Evolutionary conservation across 2,797 vertebrate genomes (phyloP), one percentile per base, ranked within the genome.

Genomic region (Galaxias olidus): DNA sequence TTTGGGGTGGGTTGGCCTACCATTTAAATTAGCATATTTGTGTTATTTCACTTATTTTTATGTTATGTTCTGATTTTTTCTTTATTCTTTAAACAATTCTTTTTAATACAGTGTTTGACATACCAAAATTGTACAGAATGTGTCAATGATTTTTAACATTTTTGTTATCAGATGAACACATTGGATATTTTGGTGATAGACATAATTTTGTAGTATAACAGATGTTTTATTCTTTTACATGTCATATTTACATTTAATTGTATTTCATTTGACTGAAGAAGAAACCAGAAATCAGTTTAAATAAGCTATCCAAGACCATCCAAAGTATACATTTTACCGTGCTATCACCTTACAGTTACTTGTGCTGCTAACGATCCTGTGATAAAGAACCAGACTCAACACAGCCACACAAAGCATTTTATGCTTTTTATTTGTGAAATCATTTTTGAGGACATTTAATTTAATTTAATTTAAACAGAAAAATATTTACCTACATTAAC

Each of bases 381-480:
- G 9, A 47, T 14, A 9, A 2, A 47, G 45, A 10, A 14, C 3
- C 45, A 47, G 2, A 18, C 15, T 10, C n/a, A 59, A 19, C 47
- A 20, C 18, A 1, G n/a, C 8, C 5, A 45, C 46, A 20, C 46
- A 13, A 13, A 46, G 13, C 8, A 53, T 44, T 19, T 51, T 15
- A 50, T 18, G 19, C 63, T 72, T 42, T 12, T 47, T 44, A 17
- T 14, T 18, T 59, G 20, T 56, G 51, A 57, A 61, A 57, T 47
- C 57, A 52, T 17, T 12, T 13, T 58, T 15, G 46, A 53, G 4
- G 8, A n/a, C 45, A 49, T 40, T 52, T 9, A 4, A 41, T 20
- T 10, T 46, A 53, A 19, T 77, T 80, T 20, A 52, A 68, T 59
- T 13, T 78, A 85, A 82, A 87, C 85, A 89, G 84, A 74, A 73